phyloP scores from a whole-genome alignment of 2,797 vertebrate genomes.

The Aulostomus chinensis region DNA sequence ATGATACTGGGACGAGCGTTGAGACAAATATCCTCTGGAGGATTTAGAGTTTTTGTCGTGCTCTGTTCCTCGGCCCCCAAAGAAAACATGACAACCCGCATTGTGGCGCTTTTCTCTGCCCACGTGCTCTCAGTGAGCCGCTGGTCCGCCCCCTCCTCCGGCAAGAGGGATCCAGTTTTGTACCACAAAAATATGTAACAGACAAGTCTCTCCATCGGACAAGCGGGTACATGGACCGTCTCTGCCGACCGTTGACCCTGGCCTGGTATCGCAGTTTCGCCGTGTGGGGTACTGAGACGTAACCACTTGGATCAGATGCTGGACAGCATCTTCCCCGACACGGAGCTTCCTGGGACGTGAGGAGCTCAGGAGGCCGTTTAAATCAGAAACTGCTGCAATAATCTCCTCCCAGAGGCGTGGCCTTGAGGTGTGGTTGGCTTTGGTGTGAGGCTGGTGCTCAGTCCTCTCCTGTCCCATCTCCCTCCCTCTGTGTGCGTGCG shows the following conservation, averaged over 20 bases:
- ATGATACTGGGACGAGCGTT: too few relatives aligned
- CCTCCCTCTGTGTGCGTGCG: slow-evolving; percentile 23
- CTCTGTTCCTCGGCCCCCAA: not conserved
- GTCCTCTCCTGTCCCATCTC: slow-evolving; percentile 64
- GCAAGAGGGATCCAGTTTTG: not conserved
- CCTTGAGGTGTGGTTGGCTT: slow-evolving; percentile 54
- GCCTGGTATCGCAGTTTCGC: too few relatives aligned
- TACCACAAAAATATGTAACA: not conserved
- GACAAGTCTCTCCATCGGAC: not conserved
- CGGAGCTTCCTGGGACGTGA: not conserved
- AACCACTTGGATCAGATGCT: not conserved
- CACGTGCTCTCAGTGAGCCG: not conserved
- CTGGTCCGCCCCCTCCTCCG: not conserved
- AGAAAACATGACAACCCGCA: not conserved
- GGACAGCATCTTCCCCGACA: not conserved
- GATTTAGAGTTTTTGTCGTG: too few relatives aligned
- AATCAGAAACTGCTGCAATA: slow-evolving; percentile 83
- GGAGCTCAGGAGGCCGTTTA: slow-evolving; percentile 19
- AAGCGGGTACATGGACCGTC: not conserved
- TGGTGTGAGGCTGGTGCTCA: slow-evolving; percentile 58
- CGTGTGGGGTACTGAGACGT: not conserved
- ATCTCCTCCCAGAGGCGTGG: slow-evolving; percentile 72
- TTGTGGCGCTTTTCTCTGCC: not conserved
- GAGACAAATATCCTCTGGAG: too few relatives aligned
- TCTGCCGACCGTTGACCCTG: not conserved